Conservation (phyloP, 2,113 vertebrate species). For the Phainopepla nitens region DNA sequence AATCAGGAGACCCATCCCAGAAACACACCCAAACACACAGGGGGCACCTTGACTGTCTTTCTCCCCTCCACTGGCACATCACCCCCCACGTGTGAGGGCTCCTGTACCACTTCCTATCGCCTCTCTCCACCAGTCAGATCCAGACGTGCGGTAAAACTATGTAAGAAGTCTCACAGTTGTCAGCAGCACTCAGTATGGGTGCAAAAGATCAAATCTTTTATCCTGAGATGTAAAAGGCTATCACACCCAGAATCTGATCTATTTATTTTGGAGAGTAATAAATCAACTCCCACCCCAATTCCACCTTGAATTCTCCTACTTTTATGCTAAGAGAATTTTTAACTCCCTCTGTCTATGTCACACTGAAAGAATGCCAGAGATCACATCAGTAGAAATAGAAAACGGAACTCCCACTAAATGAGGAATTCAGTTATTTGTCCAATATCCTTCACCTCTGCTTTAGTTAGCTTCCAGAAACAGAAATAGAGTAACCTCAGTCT, state of each 20-base stretch:
- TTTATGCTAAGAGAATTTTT: not conserved
- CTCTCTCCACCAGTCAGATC: not conserved
- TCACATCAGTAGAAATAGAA: not conserved
- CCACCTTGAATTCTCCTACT: not conserved
- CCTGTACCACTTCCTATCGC: not conserved
- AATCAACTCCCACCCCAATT: not conserved
- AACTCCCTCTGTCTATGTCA: not conserved
- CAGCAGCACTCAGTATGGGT: not conserved
- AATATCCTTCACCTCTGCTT: not conserved
- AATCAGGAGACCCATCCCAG: not conserved
- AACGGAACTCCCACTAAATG: not conserved
- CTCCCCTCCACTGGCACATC: not conserved
- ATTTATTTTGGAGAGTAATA: not conserved
- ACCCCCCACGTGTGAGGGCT: fast-evolving
- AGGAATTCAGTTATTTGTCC: not conserved
- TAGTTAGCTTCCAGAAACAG: not conserved
- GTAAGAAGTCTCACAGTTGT: not conserved
- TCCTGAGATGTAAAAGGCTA: not conserved
- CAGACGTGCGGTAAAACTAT: not conserved
- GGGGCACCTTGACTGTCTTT: not conserved
- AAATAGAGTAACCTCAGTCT: not conserved
- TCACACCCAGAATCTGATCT: not conserved
- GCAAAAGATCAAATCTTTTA: not conserved
- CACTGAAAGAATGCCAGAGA: not conserved
- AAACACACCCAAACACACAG: not conserved